Evolutionary conservation across 2,113 vertebrate species (phyloP).

Genomic region (Pleuronectes platessa): DNA sequence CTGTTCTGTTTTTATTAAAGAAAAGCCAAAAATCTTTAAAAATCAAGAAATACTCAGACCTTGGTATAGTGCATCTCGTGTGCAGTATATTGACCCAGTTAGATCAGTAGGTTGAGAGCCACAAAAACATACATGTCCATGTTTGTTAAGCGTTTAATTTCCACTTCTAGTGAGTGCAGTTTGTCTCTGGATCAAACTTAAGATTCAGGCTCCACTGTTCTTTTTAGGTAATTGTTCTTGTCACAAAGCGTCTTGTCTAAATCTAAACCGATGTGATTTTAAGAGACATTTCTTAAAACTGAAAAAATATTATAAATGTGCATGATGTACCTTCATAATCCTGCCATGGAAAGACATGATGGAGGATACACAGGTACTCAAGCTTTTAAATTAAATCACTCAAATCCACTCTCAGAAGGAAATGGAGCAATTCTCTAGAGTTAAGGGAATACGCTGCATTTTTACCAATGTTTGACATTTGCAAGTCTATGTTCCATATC

Average conservation of each 20-base stretch:
- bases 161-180: background rate
- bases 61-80: background rate
- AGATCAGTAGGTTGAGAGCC: background rate
- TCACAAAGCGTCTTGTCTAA: background rate
- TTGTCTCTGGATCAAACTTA: slow-evolving; percentile 6
- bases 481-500: background rate
- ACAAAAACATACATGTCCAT: background rate
- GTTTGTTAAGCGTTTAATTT: background rate
- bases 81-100: background rate
- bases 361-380: background rate
- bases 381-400: slow-evolving; percentile 11
- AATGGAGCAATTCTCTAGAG: slow-evolving; percentile 6
- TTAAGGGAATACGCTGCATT: background rate
- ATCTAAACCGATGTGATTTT: background rate
- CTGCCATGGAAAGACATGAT: background rate
- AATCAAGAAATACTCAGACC: background rate
- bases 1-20: background rate
- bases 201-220: slow-evolving; percentile 6
- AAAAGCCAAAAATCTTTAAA: background rate
- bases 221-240: background rate
- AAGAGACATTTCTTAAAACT: slow-evolving; percentile 16
- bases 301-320: slow-evolving; percentile 10
- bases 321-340: slow-evolving; percentile 2
- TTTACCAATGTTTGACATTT: background rate
- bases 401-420: background rate